Evolutionary conservation across 2,888 invertebrate genomes (phyloP).

Genomic region (Lypha dubia): DNA sequence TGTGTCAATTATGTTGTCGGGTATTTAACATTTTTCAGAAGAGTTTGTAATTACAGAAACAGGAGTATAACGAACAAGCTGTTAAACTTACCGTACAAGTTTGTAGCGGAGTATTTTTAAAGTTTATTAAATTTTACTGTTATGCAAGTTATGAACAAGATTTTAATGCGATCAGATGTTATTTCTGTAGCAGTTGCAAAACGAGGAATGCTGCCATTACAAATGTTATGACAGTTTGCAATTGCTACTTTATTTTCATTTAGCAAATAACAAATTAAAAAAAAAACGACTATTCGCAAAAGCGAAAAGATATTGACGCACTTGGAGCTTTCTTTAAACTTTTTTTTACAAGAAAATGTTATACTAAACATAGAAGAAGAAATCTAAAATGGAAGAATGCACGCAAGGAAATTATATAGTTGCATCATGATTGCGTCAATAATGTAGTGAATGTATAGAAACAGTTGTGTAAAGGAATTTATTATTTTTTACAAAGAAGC

Average conservation of each 20-base stretch:
- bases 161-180: neutral
- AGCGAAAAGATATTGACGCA: neutral
- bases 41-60: neutral
- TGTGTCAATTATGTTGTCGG: slow-evolving; percentile 16
- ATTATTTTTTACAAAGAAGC: too few relatives aligned
- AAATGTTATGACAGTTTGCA: slow-evolving; percentile 59
- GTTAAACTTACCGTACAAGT: too few relatives aligned
- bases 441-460: too few relatives aligned
- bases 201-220: neutral
- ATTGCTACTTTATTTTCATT: slow-evolving; percentile 51
- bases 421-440: too few relatives aligned
- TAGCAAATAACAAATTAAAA: neutral
- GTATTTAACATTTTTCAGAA: neutral
- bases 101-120: slow-evolving; percentile 16
- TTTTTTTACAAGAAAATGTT: too few relatives aligned
- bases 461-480: too few relatives aligned
- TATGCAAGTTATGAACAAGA: neutral
- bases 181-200: neutral
- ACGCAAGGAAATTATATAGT: too few relatives aligned
- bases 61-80: neutral
- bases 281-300: neutral
- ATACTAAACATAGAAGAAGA: too few relatives aligned
- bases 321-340: too few relatives aligned
- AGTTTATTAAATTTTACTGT: neutral
- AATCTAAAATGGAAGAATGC: too few relatives aligned